phyloP scores from a whole-genome alignment of 64 coral and sea anemone species.

The Dendronephthya gigantea region DNA sequence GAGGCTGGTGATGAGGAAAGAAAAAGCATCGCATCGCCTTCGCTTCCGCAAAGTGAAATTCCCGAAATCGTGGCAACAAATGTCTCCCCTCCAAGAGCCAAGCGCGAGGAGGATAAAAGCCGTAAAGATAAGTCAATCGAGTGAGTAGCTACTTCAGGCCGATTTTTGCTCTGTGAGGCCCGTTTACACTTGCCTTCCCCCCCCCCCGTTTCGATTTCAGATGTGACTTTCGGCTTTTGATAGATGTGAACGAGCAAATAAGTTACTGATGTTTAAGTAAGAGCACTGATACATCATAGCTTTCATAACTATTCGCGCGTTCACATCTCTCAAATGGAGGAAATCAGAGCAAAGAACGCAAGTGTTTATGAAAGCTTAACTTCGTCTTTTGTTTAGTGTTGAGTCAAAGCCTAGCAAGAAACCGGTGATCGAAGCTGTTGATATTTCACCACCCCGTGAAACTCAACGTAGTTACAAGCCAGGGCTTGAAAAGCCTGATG shows the following conservation, averaged over 20 bases:
- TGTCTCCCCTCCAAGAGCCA: background rate
- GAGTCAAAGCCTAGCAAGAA: background rate
- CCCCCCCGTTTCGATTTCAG: too few relatives aligned
- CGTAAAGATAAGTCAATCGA: background rate
- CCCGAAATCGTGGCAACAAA: background rate
- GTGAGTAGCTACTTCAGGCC: background rate
- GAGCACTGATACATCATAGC: too few relatives aligned
- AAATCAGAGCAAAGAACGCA: too few relatives aligned
- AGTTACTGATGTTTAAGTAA: too few relatives aligned
- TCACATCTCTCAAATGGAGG: too few relatives aligned
- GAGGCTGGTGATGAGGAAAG: background rate
- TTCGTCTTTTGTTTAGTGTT: too few relatives aligned
- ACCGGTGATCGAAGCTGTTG: background rate
- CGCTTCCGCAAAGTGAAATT: background rate
- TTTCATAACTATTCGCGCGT: too few relatives aligned
- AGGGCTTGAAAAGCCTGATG: background rate
- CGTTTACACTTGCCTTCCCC: too few relatives aligned
- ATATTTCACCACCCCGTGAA: background rate
- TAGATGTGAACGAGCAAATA: too few relatives aligned
- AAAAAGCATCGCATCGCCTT: background rate
- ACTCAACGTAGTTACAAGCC: background rate
- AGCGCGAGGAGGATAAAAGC: background rate
- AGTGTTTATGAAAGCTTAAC: too few relatives aligned
- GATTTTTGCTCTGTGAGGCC: too few relatives aligned
- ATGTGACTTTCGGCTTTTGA: too few relatives aligned